Percentiles rank a stretch among this genome's conserved stretches.
Evolutionary conservation across 2,888 invertebrate species (phyloP).

Genomic region (Formica aserva): DNA sequence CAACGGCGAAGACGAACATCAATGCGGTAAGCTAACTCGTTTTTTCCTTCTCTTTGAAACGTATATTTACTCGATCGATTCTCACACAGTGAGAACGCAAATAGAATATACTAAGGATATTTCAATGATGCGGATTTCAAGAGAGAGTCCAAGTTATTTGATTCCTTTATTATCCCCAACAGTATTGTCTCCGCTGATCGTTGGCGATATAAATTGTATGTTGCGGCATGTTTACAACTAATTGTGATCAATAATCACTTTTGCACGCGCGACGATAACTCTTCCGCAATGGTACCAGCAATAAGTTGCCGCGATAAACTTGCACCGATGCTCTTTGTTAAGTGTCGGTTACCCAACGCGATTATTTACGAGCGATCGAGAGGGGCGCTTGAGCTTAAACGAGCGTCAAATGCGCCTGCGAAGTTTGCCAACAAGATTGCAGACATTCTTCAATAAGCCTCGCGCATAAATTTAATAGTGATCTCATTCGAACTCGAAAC

Average conservation of each 20-base stretch:
- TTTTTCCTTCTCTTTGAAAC: background rate
- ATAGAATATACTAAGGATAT: background rate
- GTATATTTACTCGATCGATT: conserved; percentile 7
- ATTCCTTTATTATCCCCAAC: background rate
- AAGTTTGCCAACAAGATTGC: conserved; percentile 46
- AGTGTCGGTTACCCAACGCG: conserved; percentile 40
- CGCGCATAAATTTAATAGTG: conserved; percentile 38
- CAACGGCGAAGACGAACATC: conserved; percentile 88
- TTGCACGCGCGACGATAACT: conserved; percentile 34
- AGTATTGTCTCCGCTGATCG: background rate
- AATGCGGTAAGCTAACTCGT: conserved; percentile 84
- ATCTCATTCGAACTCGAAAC: conserved; percentile 28
- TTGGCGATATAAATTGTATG: background rate
- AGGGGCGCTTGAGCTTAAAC: conserved; percentile 47
- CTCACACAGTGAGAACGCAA: background rate
- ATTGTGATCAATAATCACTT: conserved; percentile 29
- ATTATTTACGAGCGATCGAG: conserved; percentile 53
- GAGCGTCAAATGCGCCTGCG: conserved; percentile 44
- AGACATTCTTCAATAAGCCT: conserved; percentile 40
- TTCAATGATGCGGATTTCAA: conserved; percentile 15
- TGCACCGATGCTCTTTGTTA: conserved; percentile 35
- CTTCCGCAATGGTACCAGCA: conserved; percentile 27
- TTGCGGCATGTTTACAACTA: background rate
- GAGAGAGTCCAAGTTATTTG: conserved; percentile 13
- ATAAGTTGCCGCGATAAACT: conserved; percentile 37